Base-by-base conservation (phyloP, 2,797 vertebrate species). In the Xerus rutilus region DNA sequence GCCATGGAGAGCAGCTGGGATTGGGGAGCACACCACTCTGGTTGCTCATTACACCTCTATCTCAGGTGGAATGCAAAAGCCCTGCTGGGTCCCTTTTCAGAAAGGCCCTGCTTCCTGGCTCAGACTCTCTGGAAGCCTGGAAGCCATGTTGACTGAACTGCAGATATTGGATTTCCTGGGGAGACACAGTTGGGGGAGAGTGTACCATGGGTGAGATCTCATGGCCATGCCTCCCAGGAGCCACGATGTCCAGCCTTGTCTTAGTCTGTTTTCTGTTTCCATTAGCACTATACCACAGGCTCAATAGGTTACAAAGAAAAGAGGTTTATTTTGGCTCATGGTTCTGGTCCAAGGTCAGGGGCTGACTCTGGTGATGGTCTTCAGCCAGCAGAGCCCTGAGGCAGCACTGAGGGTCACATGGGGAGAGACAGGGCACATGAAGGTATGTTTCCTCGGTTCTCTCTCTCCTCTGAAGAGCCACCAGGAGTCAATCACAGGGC, bases 1-100 rank as follows among this genome's bases (percentile, higher is more conserved):
- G 28, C 7, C 1, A 1, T 1, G 15, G n/a, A 59, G 39, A 82
- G 39, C n/a, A 28, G 43, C 49, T 77, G 20, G 11, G 52, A 15
- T 9, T 1, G 35, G 18, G 47, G 25, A 59, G 5, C n/a, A 28
- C 3, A 10, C 3, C 18, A 3, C 9, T 21, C 23, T 6, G 9
- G 8, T 6, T 4, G 0, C 28, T 57, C 52, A 0, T n/a, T 1
- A 0, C 25, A 6, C 14, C 21, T 35, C 20, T 9, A 0, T 35
- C 12, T 39, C n/a, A 14, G 62, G 14, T 23, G 72, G 13, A 43
- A 35, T 1, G 43, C 15, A 30, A 10, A n/a, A 10, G 52, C 35
- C 2, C 43, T 62, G 9, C 32, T 59, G 17, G 13, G 43, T 6
- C 32, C 0, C 3, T 6, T 45, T 35, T 57, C 65, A 10, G 7